phyloP scores from a whole-genome alignment of 92 coral and sea anemone genomes.

The Desmophyllum pertusum region DNA sequence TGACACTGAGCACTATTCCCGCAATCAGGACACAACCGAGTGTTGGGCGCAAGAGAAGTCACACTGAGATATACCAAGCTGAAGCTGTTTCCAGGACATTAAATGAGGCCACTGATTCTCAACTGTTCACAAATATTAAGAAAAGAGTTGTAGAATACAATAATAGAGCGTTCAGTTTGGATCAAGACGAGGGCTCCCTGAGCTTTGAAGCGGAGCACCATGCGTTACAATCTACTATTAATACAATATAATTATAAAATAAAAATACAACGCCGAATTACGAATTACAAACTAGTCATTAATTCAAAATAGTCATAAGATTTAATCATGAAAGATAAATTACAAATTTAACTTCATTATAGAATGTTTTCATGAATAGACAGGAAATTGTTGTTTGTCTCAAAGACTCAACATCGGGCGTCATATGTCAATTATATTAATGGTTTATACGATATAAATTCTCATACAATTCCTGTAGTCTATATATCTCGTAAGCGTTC shows the following conservation, averaged over 20 bases:
- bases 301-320: no score
- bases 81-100: background rate
- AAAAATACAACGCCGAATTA: no score
- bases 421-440: background rate
- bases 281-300: no score
- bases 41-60: constrained; percentile 7
- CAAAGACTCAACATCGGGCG: background rate
- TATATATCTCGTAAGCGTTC: no score
- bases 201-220: no score
- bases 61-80: background rate
- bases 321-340: no score
- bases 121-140: background rate
- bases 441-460: background rate
- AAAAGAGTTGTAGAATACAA: background rate
- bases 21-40: background rate
- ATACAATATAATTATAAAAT: no score
- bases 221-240: no score
- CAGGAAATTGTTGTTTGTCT: background rate
- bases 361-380: background rate
- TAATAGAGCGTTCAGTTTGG: background rate
- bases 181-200: background rate
- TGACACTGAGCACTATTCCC: background rate
- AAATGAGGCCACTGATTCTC: background rate
- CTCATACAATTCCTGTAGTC: no score
- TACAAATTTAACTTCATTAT: no score